These are phyloP conservation scores for Psittacula echo DNA, from an alignment of 2,797 vertebrate species.

Conservation along the genomic window DNA sequence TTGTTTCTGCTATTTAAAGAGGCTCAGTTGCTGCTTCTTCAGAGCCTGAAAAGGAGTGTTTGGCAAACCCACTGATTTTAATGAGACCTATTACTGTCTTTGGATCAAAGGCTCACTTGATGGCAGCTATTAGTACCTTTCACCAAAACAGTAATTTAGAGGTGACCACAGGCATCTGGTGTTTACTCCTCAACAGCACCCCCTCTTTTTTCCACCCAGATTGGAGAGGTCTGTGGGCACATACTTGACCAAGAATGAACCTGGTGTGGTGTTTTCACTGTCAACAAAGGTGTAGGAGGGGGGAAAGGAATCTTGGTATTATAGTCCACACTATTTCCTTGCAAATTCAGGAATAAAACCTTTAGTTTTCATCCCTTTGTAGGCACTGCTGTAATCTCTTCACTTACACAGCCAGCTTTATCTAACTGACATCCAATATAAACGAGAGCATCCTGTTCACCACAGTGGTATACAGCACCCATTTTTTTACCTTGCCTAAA, in stretches of 20 bases:
- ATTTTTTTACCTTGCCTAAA: neutral
- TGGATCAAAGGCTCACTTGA: constrained; percentile 59
- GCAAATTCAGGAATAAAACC: constrained; percentile 38
- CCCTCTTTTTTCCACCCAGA: constrained; percentile 35
- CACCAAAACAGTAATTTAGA: constrained; percentile 65
- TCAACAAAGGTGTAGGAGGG: constrained; percentile 45
- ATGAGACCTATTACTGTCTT: constrained; percentile 58
- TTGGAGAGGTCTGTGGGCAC: constrained; percentile 25
- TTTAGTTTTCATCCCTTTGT: constrained; percentile 6
- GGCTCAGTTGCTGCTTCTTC: constrained; percentile 6
- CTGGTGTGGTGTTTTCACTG: neutral
- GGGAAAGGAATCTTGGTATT: neutral
- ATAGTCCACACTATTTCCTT: constrained; percentile 36
- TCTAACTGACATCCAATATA: neutral
- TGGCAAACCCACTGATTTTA: constrained; percentile 44
- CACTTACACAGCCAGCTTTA: neutral
- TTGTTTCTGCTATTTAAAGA: constrained; percentile 28
- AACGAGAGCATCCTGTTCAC: neutral
- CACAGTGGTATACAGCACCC: neutral
- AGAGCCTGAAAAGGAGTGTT: constrained; percentile 18
- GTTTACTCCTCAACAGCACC: constrained; percentile 58
- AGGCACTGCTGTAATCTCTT: neutral
- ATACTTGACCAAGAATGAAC: constrained; percentile 65
- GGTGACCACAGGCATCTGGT: constrained; percentile 62
- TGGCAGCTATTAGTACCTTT: constrained; percentile 57